Evolutionary conservation across 2,888 invertebrate genomes (phyloP), one percentile per base, ranked within the genome.

Genomic region (Callyntrura sp.): DNA sequence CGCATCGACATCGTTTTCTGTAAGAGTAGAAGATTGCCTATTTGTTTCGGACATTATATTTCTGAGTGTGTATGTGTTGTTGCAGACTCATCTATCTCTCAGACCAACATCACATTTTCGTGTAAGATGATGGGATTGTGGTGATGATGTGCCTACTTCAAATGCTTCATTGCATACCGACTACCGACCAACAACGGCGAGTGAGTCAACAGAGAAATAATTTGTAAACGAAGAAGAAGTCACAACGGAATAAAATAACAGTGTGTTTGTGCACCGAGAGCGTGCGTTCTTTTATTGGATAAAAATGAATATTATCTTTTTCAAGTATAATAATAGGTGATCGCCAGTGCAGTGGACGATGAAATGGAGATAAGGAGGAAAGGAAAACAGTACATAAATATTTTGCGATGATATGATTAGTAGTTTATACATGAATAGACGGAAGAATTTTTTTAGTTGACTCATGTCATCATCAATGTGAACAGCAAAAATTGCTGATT

Each of bases 21-120:
- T 25, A 73, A n/a, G 57, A 73, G 43, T 43, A 62, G 17, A 48
- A 60, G 25, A 73, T 20, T 9, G 17, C n/a, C 14, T 76, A 60
- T 55, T 57, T 70, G 76, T 85, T 85, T 73, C 14, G 45, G 70
- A 85, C 65, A 76, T 68, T 76, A 60, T 85, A 14, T 57, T 70
- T 73, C 20, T 62, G 11, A 2, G 2, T 17, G 4, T 73, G 73
- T 43, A 45, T 43, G 9, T 11, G 51, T 6, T n/a, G 57, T 35
- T 60, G 60, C 43, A 73, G 85, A 73, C 43, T 48, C 51, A 55
- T 85, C 68, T 43, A 76, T 76, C 51, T 70, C 84, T 20, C 25
- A 57, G 6, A 51, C 9, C 55, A 45, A 45, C 57, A 60, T 81
- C 57, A 55, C 60, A 35, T 55, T 78, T 45, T 62, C 60, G 60